Conservation (phyloP, 2,113 vertebrate genomes). For the Delphinus delphis region DNA sequence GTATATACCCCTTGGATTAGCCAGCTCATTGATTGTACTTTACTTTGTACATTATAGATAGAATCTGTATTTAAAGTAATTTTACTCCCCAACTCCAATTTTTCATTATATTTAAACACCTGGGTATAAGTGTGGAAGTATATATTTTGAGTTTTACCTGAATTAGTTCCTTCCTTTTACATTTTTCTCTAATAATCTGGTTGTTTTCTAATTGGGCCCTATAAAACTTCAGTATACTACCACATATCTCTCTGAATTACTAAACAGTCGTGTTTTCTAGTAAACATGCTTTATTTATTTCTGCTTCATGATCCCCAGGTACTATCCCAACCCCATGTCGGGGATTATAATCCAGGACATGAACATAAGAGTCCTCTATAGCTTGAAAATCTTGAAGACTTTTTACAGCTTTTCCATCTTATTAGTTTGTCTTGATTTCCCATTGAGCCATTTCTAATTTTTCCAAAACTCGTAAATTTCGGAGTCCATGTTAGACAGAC, state of each 20-base stretch:
- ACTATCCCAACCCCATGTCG: background rate
- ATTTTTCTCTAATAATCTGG: background rate
- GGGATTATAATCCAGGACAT: background rate
- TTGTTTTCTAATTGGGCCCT: background rate
- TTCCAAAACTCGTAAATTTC: background rate
- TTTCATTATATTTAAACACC: background rate
- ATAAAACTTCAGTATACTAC: background rate
- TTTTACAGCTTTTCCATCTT: background rate
- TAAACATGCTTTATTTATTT: background rate
- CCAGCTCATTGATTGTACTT: background rate
- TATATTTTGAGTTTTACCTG: background rate
- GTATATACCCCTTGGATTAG: background rate
- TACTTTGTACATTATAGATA: background rate
- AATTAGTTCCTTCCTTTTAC: background rate
- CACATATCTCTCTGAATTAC: background rate
- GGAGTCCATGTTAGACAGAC: background rate
- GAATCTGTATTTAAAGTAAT: background rate
- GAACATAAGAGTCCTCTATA: background rate
- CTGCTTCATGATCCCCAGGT: background rate
- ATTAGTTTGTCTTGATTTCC: background rate
- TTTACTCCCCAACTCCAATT: background rate
- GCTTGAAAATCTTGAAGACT: background rate
- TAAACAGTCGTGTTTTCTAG: background rate
- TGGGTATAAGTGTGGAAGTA: background rate
- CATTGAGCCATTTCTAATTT: constrained; percentile 5